Evolutionary conservation across 2,888 invertebrate species (phyloP).

Genomic region (Cheilosia impressa): DNA sequence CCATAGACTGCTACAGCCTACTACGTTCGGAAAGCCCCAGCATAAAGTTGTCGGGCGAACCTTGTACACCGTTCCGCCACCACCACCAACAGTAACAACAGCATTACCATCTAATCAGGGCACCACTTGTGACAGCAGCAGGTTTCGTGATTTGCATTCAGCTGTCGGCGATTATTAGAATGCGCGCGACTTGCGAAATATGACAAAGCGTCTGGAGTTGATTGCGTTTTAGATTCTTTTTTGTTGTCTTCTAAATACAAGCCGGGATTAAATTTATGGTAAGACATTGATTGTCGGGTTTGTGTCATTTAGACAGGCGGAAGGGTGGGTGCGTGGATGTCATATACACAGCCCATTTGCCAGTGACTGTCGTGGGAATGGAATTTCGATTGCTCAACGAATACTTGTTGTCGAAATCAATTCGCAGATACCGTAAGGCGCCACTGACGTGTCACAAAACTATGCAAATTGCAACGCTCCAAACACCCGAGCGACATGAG

Average conservation of each 20-base stretch:
- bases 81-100: not conserved
- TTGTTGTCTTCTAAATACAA: slow-evolving; percentile 23
- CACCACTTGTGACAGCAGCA: slow-evolving; percentile 66
- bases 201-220: slow-evolving; percentile 46
- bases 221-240: slow-evolving; percentile 46
- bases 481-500: not conserved
- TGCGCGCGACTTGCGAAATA: slow-evolving; percentile 62
- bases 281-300: slow-evolving; percentile 30
- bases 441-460: too few species aligned
- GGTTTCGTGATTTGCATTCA: slow-evolving; percentile 72
- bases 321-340: slow-evolving; percentile 51
- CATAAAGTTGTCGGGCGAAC: slow-evolving; percentile 1
- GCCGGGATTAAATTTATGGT: slow-evolving; percentile 35
- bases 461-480: not conserved
- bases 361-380: slow-evolving; percentile 51
- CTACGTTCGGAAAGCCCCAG: slow-evolving; percentile 50
- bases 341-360: not conserved
- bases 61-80: slow-evolving; percentile 18
- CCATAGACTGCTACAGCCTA: slow-evolving; percentile 13
- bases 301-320: slow-evolving; percentile 37
- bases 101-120: slow-evolving; percentile 47
- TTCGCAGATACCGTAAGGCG: not conserved
- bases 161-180: slow-evolving; percentile 69
- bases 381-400: slow-evolving; percentile 27
- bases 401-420: not conserved